Conservation (phyloP, 2,113 vertebrate species). For the Ictalurus furcatus region DNA sequence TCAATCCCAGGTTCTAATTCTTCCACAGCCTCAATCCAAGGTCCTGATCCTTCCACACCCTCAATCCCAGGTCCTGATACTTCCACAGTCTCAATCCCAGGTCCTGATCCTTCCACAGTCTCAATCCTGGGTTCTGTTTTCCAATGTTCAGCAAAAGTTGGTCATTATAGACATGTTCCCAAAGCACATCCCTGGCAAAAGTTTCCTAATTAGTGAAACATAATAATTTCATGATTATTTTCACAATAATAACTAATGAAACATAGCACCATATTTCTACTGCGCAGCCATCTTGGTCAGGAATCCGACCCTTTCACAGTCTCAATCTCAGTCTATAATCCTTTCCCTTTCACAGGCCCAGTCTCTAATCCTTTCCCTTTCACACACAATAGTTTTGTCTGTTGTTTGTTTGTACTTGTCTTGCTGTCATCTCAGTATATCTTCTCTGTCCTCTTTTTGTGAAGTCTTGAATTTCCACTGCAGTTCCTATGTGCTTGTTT, state of each 20-base stretch:
- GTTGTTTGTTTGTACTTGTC: background rate
- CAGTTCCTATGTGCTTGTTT: background rate
- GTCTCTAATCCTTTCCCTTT: background rate
- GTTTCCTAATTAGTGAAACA: background rate
- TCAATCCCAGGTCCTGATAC: background rate
- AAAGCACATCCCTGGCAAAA: background rate
- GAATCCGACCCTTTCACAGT: background rate
- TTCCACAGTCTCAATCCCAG: background rate
- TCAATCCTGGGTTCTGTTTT: background rate
- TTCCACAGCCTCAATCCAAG: background rate
- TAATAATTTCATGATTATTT: no score
- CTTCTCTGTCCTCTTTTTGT: background rate
- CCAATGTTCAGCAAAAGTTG: background rate
- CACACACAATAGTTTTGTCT: background rate
- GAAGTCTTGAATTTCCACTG: background rate
- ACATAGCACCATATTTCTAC: background rate
- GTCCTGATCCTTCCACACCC: background rate
- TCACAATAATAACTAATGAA: no score
- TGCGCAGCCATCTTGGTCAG: background rate
- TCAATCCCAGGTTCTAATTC: background rate
- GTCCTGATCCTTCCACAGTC: background rate
- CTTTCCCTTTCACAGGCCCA: no score
- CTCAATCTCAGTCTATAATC: background rate
- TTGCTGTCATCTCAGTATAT: background rate
- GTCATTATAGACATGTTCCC: background rate